Base-by-base conservation (phyloP, 2,113 vertebrate genomes). In the Gobiocypris rarus region DNA sequence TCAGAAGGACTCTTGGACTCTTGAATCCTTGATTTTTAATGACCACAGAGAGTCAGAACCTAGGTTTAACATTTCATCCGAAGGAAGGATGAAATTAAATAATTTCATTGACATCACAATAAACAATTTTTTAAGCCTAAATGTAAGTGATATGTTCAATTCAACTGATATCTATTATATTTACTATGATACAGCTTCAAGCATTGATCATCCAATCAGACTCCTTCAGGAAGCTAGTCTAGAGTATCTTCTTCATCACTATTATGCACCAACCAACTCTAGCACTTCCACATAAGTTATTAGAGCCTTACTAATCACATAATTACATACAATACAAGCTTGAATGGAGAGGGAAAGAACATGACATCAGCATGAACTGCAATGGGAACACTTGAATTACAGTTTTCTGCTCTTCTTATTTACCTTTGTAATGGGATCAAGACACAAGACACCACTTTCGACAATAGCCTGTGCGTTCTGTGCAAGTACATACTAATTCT, bases 401-500 rank as follows among this genome's bases (percentile, higher is more conserved):
- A 87, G 86, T 89, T 48, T 86, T 78, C 86, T 79, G 83, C 54
- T 89, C 89, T 92, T 89, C 84, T 87, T 92, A 86, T 84, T 88
- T 90, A 87, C 84, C 85, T 86, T 86, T 92, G 87, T 92, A 94
- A 93, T 82, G 87, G 69, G 86, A 89, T 86, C 56, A 65, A 81
- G 90, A 91, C 83, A 90, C 89, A 82, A 85, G 87, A 89, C 84
- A 89, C 91, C 85, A 83, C 89, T 84, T 89, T 82, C 52, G 81
- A 92, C 92, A 93, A 93, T 90, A 87, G 69, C 75, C 84, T 85
- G 65, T 81, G 85, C 86, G 84, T 88, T 88, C 89, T 82, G 83
- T 31, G 88, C 89, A 88, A 92, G 92, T 88, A 91, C 92, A 93
- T 92, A 91, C 90, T 92, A 91, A 90, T 94, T 92, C 91, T 86